A percentile compares a stretch with the other conserved stretches of the same genome.
These are phyloP conservation scores for Galerucella nymphaeae DNA, from an alignment of 2,888 invertebrate species.

Conservation along the genomic window DNA sequence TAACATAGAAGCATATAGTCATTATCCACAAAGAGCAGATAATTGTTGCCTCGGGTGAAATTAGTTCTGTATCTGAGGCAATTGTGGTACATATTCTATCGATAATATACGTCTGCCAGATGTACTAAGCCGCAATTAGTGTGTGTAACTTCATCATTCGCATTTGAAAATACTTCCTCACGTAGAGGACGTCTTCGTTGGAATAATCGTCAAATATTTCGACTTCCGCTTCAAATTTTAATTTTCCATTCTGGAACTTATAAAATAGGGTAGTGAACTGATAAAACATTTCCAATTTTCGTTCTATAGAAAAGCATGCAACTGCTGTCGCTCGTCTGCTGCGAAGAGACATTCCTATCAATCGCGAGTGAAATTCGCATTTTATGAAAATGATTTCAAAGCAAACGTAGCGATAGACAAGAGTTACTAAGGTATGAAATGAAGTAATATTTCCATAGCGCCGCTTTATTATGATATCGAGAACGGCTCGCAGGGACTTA, in stretches of 20 bases:
- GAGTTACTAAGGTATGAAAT: slow-evolving; percentile 42
- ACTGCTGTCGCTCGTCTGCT: neutral
- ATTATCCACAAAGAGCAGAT: slow-evolving; percentile 4
- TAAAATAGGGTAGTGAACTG: neutral
- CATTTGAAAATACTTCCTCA: too few species aligned
- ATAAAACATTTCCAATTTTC: slow-evolving; percentile 6
- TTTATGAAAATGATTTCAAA: slow-evolving; percentile 31
- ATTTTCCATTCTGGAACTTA: neutral
- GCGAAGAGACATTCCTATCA: neutral
- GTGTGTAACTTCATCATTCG: neutral
- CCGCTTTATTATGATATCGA: slow-evolving; percentile 10
- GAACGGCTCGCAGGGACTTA: neutral
- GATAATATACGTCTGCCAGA: slow-evolving; percentile 6
- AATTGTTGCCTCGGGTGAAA: slow-evolving; percentile 1
- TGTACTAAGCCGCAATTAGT: slow-evolving; percentile 5
- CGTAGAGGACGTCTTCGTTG: neutral
- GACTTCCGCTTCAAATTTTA: neutral
- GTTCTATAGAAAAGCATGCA: slow-evolving; percentile 9
- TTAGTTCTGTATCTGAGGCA: slow-evolving; percentile 5
- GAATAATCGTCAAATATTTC: neutral
- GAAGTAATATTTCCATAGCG: slow-evolving; percentile 42
- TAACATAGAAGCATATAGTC: neutral
- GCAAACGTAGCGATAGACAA: slow-evolving; percentile 41
- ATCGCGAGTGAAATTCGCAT: slow-evolving; percentile 20
- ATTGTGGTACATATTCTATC: neutral